Percentiles rank a stretch among this genome's conserved stretches.
Evolutionary conservation across 2,797 vertebrate species (phyloP).

Genomic region (Eupleurogrammus muticus): DNA sequence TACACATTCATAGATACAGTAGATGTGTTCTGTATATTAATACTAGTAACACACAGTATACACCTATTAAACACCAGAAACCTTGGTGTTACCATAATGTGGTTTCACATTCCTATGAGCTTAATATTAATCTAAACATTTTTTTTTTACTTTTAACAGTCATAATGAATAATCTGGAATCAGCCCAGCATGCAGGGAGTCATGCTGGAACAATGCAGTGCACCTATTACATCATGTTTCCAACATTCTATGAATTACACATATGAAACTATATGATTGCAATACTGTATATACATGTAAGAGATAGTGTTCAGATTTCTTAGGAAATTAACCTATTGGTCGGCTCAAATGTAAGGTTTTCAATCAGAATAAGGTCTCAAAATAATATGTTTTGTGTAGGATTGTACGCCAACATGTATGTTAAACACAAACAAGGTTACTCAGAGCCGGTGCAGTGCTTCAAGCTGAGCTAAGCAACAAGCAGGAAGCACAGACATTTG

Average conservation of each 20-base stretch:
- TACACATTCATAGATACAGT: neutral
- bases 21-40: neutral
- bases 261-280: neutral
- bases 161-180: neutral
- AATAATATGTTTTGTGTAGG: neutral
- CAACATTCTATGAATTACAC: neutral
- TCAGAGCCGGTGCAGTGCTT: slow-evolving; percentile 60
- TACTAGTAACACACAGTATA: neutral
- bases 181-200: slow-evolving; percentile 72
- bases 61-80: slow-evolving; percentile 1
- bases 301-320: neutral
- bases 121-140: neutral
- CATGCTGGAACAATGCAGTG: slow-evolving; percentile 70
- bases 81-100: neutral
- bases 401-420: neutral
- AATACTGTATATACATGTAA: neutral
- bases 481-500: slow-evolving; percentile 81
- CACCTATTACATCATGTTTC: slow-evolving; percentile 44
- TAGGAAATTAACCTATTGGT: neutral
- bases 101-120: neutral
- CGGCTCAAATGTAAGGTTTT: neutral
- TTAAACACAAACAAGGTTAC: slow-evolving; percentile 33
- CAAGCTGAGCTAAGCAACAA: slow-evolving; percentile 77
- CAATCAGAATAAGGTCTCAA: neutral
- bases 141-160: neutral